Base-by-base conservation (phyloP, 2,888 invertebrate species). In the Helicoverpa assulta region DNA sequence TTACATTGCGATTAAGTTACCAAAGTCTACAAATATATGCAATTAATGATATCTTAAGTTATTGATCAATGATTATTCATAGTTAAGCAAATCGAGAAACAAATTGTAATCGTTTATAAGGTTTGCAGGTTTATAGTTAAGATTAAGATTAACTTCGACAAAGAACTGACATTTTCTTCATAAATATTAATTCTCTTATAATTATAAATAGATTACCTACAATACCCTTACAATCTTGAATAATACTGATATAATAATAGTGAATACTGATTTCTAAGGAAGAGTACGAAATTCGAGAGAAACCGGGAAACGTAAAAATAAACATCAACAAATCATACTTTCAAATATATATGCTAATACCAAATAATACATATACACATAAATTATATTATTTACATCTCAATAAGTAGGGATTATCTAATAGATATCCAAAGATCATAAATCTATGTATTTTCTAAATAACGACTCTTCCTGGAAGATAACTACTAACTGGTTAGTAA, bases 41-140 rank as follows among this genome's bases (percentile, higher is more conserved):
- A 47, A 47, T 47, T 47, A 40, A 40, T 40, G 40, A 16, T 16
- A 43, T 43, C 43, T 54, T 29, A 65, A 61, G 0, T 77, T 43
- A 75, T 61, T 10, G 59, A 47, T 26, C 53, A 54, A 57, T 78
- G 6, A 57, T 55, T 78, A 63, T 67, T 76, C 78, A 78, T 63
- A 60, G 54, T 64, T 29, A 67, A 51, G 63, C 56, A 78, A 76
- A 67, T 57, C 37, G 54, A 18, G 62, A 76, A 67, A 78, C 67
- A 61, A 76, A 78, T 78, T 64, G 60, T 61, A 57, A 26, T 63
- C 54, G 55, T 57, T 67, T 67, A 43, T 62, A 67, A 63, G 2
- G 52, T 55, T 59, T 66, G 59, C 50, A 53, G 43, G 55, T 78
- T 75, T 62, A 55, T 52, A 52, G 12, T 21, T 61, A 55, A 66